phyloP scores from a whole-genome alignment of 2,797 vertebrate genomes.

The Trichosurus vulpecula region DNA sequence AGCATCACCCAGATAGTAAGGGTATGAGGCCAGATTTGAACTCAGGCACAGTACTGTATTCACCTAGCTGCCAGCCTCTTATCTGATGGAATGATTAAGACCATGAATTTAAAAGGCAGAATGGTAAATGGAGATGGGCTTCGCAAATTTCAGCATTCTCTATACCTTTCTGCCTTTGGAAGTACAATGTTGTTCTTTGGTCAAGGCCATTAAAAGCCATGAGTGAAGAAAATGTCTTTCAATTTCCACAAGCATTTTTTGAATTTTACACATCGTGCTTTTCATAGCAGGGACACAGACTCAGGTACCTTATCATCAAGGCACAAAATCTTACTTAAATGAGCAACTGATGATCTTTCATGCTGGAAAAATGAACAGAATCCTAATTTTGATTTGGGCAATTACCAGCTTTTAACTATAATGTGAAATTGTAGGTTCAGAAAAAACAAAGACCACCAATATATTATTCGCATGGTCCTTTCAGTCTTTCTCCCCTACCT shows the following conservation, averaged over 20 bases:
- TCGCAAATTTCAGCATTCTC: neutral
- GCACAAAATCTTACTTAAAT: neutral
- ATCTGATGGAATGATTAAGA: too few species aligned
- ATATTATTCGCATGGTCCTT: neutral
- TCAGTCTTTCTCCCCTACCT: neutral
- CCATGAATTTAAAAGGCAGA: neutral
- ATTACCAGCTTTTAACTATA: neutral
- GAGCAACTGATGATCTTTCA: neutral
- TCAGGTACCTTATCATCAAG: neutral
- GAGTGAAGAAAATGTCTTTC: neutral
- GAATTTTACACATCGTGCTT: neutral
- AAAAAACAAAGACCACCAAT: neutral
- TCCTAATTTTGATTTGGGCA: neutral
- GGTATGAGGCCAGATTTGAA: neutral
- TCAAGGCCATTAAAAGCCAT: neutral
- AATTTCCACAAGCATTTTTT: neutral
- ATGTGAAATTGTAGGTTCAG: neutral
- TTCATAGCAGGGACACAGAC: neutral
- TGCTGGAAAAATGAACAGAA: neutral
- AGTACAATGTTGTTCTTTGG: neutral
- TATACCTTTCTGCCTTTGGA: neutral
- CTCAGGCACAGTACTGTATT: neutral
- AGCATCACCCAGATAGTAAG: neutral
- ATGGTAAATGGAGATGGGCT: neutral
- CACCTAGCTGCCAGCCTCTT: neutral